Evolutionary conservation across 2,113 vertebrate species (phyloP).

Genomic region (Nesogale talazaci): DNA sequence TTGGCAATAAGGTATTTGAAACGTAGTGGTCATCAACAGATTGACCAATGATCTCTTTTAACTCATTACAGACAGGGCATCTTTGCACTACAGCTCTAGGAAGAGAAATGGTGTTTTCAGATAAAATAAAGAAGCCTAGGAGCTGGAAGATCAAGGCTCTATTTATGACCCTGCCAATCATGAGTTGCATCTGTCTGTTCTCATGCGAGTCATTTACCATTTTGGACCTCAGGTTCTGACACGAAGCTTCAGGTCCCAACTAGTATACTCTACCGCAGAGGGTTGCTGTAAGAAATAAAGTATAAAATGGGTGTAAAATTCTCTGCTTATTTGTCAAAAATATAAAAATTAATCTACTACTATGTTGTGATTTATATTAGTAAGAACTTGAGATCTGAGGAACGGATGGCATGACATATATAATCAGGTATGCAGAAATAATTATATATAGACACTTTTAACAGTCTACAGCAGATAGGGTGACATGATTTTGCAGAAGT

Average conservation of each 20-base stretch:
- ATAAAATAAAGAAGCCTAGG: not conserved
- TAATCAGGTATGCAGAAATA: not conserved
- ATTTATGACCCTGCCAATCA: too few species aligned
- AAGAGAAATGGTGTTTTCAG: not conserved
- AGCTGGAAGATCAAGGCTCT: not conserved
- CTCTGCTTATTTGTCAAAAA: not conserved
- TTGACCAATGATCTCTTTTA: not conserved
- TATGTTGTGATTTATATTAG: not conserved
- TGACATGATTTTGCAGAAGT: not conserved
- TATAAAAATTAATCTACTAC: not conserved
- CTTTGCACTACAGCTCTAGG: not conserved
- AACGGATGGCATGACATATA: not conserved
- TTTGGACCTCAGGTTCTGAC: not conserved
- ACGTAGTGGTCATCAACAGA: not conserved
- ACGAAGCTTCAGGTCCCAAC: not conserved
- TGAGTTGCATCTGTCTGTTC: not conserved
- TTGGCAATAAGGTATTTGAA: constrained; percentile 3
- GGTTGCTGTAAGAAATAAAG: not conserved
- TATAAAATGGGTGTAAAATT: not conserved
- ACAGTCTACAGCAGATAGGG: not conserved
- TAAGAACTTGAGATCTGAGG: not conserved
- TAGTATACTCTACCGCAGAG: not conserved
- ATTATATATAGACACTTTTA: not conserved
- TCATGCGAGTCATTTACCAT: not conserved
- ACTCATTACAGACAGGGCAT: not conserved